Conservation (phyloP, 2,797 vertebrate genomes). For the Molossus molossus region DNA sequence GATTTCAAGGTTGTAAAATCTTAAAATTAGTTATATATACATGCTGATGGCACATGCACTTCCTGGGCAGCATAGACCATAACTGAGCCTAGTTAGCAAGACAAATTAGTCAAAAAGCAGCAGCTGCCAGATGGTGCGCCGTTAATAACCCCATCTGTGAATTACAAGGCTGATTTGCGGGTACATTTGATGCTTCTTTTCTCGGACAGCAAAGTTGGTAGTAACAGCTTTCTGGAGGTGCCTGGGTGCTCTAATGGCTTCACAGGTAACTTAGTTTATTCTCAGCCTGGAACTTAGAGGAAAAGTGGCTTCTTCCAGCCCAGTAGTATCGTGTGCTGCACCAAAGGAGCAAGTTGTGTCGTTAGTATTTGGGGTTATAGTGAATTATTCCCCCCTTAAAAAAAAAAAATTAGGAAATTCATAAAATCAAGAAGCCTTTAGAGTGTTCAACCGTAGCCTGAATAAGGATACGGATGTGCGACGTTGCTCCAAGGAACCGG, state of each 20-base stretch:
- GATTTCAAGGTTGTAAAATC: conserved; percentile 50
- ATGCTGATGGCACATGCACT: conserved; percentile 73
- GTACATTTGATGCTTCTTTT: conserved; percentile 69
- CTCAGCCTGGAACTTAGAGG: conserved; percentile 26
- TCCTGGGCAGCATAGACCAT: conserved; percentile 74
- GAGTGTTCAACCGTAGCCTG: neutral
- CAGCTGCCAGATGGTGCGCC: conserved; percentile 78
- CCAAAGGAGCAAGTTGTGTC: neutral
- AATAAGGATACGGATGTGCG: neutral
- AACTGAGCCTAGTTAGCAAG: conserved; percentile 83
- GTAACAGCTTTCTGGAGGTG: conserved; percentile 59
- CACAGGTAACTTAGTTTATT: conserved; percentile 60
- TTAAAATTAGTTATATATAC: conserved; percentile 68
- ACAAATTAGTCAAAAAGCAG: conserved; percentile 81
- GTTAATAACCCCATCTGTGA: conserved; percentile 85
- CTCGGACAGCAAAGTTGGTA: conserved; percentile 61
- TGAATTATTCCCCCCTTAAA: conserved; percentile 30
- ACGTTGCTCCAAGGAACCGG: neutral
- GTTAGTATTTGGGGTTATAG: neutral
- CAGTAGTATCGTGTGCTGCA: neutral
- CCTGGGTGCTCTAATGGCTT: neutral
- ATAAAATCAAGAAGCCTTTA: neutral
- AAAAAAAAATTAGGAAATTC: conserved; percentile 31
- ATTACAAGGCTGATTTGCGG: conserved; percentile 70
- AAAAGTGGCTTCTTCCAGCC: conserved; percentile 27